A percentile compares a stretch with the other conserved stretches of the same genome.
These are phyloP conservation scores for Syrmaticus mikado DNA, from an alignment of 2,113 vertebrate genomes.

Conservation along the genomic window DNA sequence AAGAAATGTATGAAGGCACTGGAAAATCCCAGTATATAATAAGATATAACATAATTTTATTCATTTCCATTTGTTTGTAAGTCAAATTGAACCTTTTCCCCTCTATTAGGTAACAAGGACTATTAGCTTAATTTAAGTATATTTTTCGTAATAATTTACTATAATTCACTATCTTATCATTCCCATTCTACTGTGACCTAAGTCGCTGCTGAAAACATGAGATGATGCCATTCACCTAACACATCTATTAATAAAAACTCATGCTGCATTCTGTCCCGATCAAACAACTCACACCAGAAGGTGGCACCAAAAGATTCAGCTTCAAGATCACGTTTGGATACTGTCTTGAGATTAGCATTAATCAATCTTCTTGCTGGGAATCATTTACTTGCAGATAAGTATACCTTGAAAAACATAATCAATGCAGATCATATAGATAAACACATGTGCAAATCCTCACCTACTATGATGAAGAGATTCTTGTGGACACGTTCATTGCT, in stretches of 20 bases:
- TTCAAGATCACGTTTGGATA: neutral
- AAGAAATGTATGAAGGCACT: neutral
- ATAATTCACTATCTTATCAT: neutral
- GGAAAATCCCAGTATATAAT: neutral
- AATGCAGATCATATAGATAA: neutral
- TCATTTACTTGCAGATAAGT: fast-evolving
- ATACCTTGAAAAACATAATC: too few relatives aligned
- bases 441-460: neutral
- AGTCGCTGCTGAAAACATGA: fast-evolving
- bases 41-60: neutral
- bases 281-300: conserved; percentile 56
- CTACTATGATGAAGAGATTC: neutral
- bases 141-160: neutral
- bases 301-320: conserved; percentile 72
- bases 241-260: neutral
- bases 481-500: neutral
- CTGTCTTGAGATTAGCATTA: neutral
- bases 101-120: neutral
- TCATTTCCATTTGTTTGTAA: neutral
- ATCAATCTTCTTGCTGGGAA: neutral
- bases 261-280: neutral
- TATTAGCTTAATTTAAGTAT: fast-evolving
- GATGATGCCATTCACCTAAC: neutral
- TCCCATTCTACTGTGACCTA: neutral
- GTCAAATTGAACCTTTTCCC: neutral